These are phyloP conservation scores for Drosophila sulfurigaster DNA, from an alignment of 1,140 invertebrate genomes.

Conservation along the genomic window DNA sequence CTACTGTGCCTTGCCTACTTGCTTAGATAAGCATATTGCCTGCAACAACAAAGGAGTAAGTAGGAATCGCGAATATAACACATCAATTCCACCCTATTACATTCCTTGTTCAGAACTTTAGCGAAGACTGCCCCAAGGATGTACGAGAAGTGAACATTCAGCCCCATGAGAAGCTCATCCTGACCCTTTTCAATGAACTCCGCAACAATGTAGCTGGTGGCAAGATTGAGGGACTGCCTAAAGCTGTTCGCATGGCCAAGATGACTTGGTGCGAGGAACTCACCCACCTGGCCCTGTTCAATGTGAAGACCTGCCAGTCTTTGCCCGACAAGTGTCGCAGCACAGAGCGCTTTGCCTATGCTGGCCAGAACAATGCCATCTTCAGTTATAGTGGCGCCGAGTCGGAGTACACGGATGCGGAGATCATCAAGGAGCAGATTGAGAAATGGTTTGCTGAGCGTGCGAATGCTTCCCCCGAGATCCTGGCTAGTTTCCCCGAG, in stretches of 20 bases:
- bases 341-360: constrained; percentile 70
- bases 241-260: constrained; percentile 67
- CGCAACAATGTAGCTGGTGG: constrained; percentile 70
- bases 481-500: constrained; percentile 59
- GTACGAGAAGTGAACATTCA: constrained; percentile 46
- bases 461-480: constrained; percentile 56
- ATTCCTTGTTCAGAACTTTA: constrained; percentile 51
- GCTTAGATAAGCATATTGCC: constrained; percentile 70
- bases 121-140: constrained; percentile 61
- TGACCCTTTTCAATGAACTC: constrained; percentile 60
- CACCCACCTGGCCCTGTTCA: constrained; percentile 50
- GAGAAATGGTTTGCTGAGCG: constrained; percentile 69
- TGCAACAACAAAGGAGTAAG: constrained; percentile 75
- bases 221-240: constrained; percentile 49
- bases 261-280: constrained; percentile 75
- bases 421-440: constrained; percentile 70
- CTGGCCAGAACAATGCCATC: constrained; percentile 73
- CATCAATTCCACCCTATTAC: not conserved
- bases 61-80: not conserved
- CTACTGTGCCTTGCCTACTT: constrained; percentile 71
- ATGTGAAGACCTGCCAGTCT: constrained; percentile 63
- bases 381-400: constrained; percentile 66
- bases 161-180: constrained; percentile 58
- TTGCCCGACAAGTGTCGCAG: constrained; percentile 74
- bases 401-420: constrained; percentile 61